A percentile compares a stretch with the other conserved stretches of the same genome.
Evolutionary conservation across 2,797 vertebrate species (phyloP).

Genomic region (Emydoidea blandingii): DNA sequence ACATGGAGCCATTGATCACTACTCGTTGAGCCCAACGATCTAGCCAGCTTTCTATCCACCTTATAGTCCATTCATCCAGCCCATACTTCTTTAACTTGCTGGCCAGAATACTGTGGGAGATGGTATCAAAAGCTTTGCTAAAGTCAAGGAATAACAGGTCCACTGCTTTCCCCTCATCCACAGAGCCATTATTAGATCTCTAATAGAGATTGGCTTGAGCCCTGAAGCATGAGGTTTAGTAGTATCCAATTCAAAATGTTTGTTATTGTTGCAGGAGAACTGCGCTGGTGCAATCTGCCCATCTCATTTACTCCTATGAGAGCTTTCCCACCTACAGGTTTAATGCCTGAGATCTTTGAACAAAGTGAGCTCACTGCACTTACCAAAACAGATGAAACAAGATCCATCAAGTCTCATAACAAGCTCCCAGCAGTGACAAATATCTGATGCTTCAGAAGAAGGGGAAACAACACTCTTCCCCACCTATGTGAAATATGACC

Average conservation of each 20-base stretch:
- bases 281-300: not conserved
- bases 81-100: no score
- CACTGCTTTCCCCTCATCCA: no score
- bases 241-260: not conserved
- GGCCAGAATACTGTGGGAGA: no score
- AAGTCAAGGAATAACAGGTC: no score
- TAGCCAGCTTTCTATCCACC: no score
- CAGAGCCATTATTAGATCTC: not conserved
- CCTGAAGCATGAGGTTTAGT: not conserved
- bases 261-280: not conserved
- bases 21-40: no score
- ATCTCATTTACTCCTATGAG: rapidly evolving
- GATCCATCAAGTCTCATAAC: not conserved
- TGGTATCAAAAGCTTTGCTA: no score
- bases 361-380: not conserved
- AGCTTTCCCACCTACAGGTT: not conserved
- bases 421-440: not conserved
- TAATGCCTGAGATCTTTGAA: not conserved
- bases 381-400: not conserved
- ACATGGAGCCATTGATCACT: no score
- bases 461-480: not conserved
- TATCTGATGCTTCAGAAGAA: not conserved
- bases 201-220: not conserved
- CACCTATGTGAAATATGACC: not conserved
- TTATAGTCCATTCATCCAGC: no score